Conservation (phyloP, 1,140 invertebrate genomes). For the Dolichoris vasculosae region DNA sequence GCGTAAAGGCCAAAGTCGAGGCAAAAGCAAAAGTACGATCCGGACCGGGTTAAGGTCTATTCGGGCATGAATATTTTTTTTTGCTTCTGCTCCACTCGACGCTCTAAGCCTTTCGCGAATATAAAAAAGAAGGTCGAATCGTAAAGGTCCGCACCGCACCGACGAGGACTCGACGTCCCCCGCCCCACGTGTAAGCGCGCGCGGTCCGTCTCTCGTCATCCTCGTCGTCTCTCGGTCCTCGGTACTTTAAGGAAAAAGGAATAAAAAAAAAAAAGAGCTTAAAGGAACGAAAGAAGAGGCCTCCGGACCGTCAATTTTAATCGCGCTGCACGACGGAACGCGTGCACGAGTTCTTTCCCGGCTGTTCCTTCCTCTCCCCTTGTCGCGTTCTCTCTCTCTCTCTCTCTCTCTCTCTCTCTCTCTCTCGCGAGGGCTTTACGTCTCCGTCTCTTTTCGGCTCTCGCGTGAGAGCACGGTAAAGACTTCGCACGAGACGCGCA, state of each 20-base stretch:
- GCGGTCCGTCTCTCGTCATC: background rate
- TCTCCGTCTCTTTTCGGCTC: background rate
- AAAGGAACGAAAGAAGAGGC: constrained; percentile 17
- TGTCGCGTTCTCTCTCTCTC: background rate
- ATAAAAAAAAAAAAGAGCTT: background rate
- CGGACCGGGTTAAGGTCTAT: background rate
- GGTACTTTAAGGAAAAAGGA: background rate
- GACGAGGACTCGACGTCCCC: background rate
- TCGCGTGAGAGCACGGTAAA: background rate
- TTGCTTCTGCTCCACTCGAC: background rate
- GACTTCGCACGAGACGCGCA: background rate
- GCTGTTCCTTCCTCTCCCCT: background rate
- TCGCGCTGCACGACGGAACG: constrained; percentile 23
- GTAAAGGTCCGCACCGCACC: constrained; percentile 1
- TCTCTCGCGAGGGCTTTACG: too few relatives aligned
- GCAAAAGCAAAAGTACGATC: background rate
- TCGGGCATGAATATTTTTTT: background rate
- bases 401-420: background rate
- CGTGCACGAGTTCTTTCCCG: background rate
- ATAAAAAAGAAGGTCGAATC: background rate
- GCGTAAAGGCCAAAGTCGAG: background rate
- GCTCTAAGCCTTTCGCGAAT: constrained; percentile 4
- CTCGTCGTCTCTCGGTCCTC: background rate
- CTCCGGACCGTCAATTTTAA: constrained; percentile 37
- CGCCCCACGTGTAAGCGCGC: background rate